Percentiles rank a stretch among this genome's conserved stretches.
These are phyloP conservation scores for Aspidiotus rigidus DNA, from an alignment of 2,888 invertebrate species.

Conservation along the genomic window DNA sequence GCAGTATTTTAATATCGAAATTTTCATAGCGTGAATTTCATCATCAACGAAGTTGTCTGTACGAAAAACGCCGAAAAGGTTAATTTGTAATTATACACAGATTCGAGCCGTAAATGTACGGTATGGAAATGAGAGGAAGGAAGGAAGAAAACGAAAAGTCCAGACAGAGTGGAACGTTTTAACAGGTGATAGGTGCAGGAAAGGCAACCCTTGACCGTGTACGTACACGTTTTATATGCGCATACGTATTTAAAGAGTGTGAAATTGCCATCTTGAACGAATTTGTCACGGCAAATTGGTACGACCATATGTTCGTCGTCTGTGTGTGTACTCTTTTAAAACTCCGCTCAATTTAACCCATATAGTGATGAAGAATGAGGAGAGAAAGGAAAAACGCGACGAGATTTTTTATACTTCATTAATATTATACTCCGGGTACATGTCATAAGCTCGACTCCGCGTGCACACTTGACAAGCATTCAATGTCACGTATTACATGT, in stretches of 20 bases:
- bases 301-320: conserved; percentile 16
- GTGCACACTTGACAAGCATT: no score
- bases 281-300: conserved; percentile 32
- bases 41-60: no score
- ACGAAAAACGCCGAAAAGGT: no score
- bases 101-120: no score
- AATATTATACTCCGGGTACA: no score
- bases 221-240: background rate
- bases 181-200: conserved; percentile 25
- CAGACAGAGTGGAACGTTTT: conserved; percentile 4
- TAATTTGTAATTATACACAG: no score
- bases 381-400: no score
- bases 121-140: background rate
- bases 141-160: background rate
- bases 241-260: conserved; percentile 16
- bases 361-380: background rate
- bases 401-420: no score
- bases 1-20: no score
- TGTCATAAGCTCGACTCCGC: no score
- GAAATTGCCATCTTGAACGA: conserved; percentile 33
- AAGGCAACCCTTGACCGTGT: conserved; percentile 28
- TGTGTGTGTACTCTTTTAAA: background rate
- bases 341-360: conserved; percentile 25
- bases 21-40: no score
- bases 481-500: no score